Evolutionary conservation across 2,888 invertebrate species (phyloP).

Genomic region (Orchestes rusci): DNA sequence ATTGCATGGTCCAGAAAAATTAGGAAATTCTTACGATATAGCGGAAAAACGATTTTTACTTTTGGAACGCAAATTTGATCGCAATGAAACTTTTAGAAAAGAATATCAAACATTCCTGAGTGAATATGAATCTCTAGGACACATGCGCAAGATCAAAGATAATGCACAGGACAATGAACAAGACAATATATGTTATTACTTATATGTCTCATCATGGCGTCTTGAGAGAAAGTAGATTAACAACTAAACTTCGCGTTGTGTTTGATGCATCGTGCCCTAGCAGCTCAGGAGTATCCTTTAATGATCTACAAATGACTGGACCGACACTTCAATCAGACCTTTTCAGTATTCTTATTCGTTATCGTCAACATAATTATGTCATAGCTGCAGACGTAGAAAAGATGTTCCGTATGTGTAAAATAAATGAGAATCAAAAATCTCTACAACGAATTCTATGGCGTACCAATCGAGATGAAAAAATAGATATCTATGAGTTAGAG

Average conservation of each 20-base stretch:
- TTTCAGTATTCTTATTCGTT: neutral
- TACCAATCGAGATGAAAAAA: neutral
- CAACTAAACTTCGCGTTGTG: too few species aligned
- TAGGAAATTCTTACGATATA: too few species aligned
- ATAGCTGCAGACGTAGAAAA: neutral
- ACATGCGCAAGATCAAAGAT: conserved; percentile 12
- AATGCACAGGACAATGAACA: too few species aligned
- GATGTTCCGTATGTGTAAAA: conserved; percentile 4
- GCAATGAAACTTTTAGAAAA: too few species aligned
- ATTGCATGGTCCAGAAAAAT: too few species aligned
- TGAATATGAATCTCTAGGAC: too few species aligned
- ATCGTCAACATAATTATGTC: conserved; percentile 2
- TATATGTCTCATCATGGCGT: too few species aligned
- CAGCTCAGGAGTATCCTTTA: neutral
- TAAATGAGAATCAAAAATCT: conserved; percentile 1
- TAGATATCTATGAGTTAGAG: conserved; percentile 1
- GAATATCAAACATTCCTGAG: too few species aligned
- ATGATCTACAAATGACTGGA: conserved; percentile 1
- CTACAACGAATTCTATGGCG: conserved; percentile 4
- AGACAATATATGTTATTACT: too few species aligned
- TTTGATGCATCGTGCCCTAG: too few species aligned
- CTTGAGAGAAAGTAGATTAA: conserved; percentile 2
- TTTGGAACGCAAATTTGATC: conserved; percentile 15
- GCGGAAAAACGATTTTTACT: too few species aligned
- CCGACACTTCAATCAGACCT: conserved; percentile 5